Conservation (phyloP, 2,888 invertebrate genomes). For the Thymelicus acteon region DNA sequence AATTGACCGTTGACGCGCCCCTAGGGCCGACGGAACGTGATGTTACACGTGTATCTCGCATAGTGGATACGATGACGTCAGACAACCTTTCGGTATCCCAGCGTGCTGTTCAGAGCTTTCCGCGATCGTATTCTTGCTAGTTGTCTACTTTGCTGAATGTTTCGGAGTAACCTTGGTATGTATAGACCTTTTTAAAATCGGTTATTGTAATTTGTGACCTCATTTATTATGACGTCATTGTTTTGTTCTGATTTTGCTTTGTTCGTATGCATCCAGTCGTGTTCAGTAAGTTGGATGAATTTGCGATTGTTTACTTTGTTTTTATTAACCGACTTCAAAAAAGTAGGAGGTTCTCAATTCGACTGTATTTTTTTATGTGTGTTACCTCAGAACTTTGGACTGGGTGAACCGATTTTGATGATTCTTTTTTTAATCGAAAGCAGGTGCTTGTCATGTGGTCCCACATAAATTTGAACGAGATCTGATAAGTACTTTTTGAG, state of each 20-base stretch:
- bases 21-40: not conserved
- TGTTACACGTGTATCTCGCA: conserved; percentile 1
- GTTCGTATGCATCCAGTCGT: conserved; percentile 2
- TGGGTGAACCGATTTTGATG: too few species aligned
- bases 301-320: not conserved
- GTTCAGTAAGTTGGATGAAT: not conserved
- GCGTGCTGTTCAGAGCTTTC: conserved; percentile 23
- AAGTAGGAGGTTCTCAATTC: too few species aligned
- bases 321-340: too few species aligned
- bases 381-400: too few species aligned
- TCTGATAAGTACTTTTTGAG: too few species aligned
- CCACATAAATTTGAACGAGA: too few species aligned
- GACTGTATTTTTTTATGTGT: too few species aligned
- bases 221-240: conserved; percentile 10
- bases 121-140: conserved; percentile 11
- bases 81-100: conserved; percentile 11
- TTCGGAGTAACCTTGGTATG: conserved; percentile 24
- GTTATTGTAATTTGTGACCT: not conserved
- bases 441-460: too few species aligned
- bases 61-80: conserved; percentile 31
- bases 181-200: conserved; percentile 1
- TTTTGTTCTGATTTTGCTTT: conserved; percentile 6
- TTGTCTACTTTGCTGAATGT: conserved; percentile 3
- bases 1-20: conserved; percentile 36
- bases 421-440: too few species aligned